phyloP scores from a whole-genome alignment of 2,888 invertebrate species.

The Hypomecis punctinalis region DNA sequence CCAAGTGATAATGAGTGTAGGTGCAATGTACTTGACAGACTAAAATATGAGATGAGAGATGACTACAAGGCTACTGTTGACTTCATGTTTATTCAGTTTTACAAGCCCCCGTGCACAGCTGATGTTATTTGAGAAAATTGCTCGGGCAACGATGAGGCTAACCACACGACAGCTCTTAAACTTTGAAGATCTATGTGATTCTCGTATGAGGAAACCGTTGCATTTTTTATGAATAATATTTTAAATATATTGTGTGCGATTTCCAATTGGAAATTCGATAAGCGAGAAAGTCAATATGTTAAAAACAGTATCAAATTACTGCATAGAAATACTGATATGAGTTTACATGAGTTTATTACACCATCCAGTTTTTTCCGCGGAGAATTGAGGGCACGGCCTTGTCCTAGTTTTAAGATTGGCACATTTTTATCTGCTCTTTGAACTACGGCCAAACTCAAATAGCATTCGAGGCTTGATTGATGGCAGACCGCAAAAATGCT shows the following conservation, averaged over 20 bases:
- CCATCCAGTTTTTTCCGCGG: slow-evolving; percentile 64
- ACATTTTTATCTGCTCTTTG: slow-evolving; percentile 78
- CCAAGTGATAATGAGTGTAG: slow-evolving; percentile 75
- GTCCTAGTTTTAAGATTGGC: slow-evolving; percentile 79
- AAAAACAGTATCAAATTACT: slow-evolving; percentile 46
- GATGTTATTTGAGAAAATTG: slow-evolving; percentile 12
- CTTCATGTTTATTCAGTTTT: slow-evolving; percentile 17
- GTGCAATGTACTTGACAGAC: slow-evolving; percentile 60
- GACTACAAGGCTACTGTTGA: slow-evolving; percentile 25
- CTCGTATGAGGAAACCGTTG: not conserved
- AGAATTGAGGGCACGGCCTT: slow-evolving; percentile 78
- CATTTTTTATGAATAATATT: too few species aligned
- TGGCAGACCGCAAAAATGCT: slow-evolving; percentile 39
- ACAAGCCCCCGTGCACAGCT: slow-evolving; percentile 13
- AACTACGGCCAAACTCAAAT: slow-evolving; percentile 63
- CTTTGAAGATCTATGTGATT: not conserved
- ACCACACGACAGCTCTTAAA: not conserved
- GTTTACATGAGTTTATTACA: slow-evolving; percentile 58
- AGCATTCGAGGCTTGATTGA: slow-evolving; percentile 60
- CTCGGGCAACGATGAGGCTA: not conserved
- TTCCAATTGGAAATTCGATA: not conserved
- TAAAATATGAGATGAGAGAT: slow-evolving; percentile 26
- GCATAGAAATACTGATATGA: slow-evolving; percentile 22
- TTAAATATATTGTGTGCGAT: not conserved
- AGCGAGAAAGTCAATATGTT: not conserved